phyloP scores from a whole-genome alignment of 2,888 invertebrate species.

The Drosophila merina region DNA sequence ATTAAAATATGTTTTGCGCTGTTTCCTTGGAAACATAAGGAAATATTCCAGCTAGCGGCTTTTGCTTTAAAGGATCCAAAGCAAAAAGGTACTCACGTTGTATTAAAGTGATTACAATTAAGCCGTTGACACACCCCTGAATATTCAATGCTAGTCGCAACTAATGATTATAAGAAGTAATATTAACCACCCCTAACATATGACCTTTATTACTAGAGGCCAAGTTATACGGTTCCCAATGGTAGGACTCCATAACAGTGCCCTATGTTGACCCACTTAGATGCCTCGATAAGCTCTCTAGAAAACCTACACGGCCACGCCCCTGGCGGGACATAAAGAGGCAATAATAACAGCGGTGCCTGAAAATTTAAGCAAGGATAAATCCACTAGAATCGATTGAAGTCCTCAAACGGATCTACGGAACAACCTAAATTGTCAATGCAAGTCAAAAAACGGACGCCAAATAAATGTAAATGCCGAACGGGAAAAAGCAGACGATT shows the following conservation, averaged over 20 bases:
- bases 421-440: conserved; percentile 31
- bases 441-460: conserved; percentile 48
- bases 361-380: conserved; percentile 66
- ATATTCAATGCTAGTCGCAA: conserved; percentile 48
- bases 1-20: conserved; percentile 36
- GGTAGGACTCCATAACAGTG: conserved; percentile 11
- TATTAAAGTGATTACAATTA: conserved; percentile 60
- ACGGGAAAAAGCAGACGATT: conserved; percentile 13
- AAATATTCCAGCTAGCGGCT: too few species aligned
- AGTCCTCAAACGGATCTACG: conserved; percentile 67
- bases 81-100: conserved; percentile 9
- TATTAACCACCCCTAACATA: neutral
- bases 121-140: conserved; percentile 46
- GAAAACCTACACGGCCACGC: neutral
- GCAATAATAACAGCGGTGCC: conserved; percentile 47
- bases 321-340: conserved; percentile 9
- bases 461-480: conserved; percentile 61
- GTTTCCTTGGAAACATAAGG: neutral
- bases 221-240: conserved; percentile 12
- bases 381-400: conserved; percentile 79
- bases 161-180: conserved; percentile 62
- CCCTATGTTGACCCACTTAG: conserved; percentile 43
- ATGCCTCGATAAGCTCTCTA: conserved; percentile 27
- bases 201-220: conserved; percentile 37
- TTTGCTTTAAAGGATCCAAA: neutral